phyloP scores from a whole-genome alignment of 2,888 invertebrate species.

The Shargacucullia verbasci region DNA sequence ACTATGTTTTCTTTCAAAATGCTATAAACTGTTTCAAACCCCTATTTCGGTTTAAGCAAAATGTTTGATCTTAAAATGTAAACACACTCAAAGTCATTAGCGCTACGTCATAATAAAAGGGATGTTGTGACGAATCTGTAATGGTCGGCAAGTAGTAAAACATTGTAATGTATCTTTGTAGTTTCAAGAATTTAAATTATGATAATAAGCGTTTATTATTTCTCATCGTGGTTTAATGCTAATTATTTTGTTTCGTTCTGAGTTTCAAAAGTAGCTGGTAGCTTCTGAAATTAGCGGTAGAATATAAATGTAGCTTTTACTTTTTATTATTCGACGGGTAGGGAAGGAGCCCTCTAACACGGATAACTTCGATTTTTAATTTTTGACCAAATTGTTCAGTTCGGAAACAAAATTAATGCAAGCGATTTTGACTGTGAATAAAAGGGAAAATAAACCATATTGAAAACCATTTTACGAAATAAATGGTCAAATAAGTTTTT shows the following conservation, averaged over 20 bases:
- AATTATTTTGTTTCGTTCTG: too few species aligned
- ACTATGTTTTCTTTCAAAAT: conserved; percentile 65
- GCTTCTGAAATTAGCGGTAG: too few species aligned
- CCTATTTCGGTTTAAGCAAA: conserved; percentile 52
- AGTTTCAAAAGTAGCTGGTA: too few species aligned
- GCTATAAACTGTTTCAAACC: conserved; percentile 52
- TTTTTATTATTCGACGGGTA: too few species aligned
- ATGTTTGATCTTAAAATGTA: conserved; percentile 58
- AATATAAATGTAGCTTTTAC: too few species aligned
- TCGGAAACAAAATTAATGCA: too few species aligned
- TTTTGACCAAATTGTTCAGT: too few species aligned
- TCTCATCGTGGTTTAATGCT: too few species aligned
- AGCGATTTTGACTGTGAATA: too few species aligned
- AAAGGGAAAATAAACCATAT: too few species aligned
- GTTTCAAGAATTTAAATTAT: conserved; percentile 40
- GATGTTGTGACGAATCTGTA: conserved; percentile 57
- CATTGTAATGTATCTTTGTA: conserved; percentile 42
- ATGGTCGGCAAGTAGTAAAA: conserved; percentile 45
- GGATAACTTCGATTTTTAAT: too few species aligned
- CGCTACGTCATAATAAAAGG: conserved; percentile 59
- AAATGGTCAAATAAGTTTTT: conserved; percentile 9
- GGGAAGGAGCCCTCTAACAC: too few species aligned
- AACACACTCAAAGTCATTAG: conserved; percentile 57
- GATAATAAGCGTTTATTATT: conserved; percentile 17
- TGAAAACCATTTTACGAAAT: neutral